Evolutionary conservation across 2,797 vertebrate species (phyloP).

Genomic region (Pterois miles): DNA sequence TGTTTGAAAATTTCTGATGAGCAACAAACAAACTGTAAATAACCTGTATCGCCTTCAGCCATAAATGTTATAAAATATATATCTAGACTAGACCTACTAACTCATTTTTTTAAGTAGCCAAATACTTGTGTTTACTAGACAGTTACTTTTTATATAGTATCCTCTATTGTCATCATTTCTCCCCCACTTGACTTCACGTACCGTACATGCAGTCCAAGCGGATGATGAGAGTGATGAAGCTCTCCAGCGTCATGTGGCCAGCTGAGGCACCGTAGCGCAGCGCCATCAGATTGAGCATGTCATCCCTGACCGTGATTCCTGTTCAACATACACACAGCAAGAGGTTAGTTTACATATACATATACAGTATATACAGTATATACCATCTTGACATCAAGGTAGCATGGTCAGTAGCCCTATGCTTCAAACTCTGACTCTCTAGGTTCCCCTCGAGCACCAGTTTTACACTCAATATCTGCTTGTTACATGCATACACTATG

Average conservation of each 20-base stretch:
- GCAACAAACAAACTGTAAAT: neutral
- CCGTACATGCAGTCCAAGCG: conserved; percentile 85
- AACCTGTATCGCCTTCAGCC: too few species aligned
- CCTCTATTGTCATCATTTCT: neutral
- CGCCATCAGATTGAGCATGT: conserved; percentile 77
- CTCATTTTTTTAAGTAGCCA: too few species aligned
- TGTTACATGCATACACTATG: too few species aligned
- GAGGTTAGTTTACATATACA: neutral
- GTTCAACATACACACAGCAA: neutral
- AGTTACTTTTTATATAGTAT: neutral
- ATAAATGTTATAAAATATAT: neutral
- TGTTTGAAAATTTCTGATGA: conserved; percentile 76
- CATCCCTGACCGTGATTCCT: conserved; percentile 60
- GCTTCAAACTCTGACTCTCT: too few species aligned
- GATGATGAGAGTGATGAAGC: conserved; percentile 86
- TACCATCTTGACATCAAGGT: too few species aligned
- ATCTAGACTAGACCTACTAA: too few species aligned
- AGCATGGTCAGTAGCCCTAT: too few species aligned
- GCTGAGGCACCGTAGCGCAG: conserved; percentile 80
- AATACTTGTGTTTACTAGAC: too few species aligned
- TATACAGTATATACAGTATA: too few species aligned
- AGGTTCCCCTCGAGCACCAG: too few species aligned
- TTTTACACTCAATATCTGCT: too few species aligned
- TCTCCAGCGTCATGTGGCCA: conserved; percentile 84
- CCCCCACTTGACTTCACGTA: conserved; percentile 40